Base-by-base conservation (phyloP, 1,140 invertebrate species). In the Drosophila biarmipes region DNA sequence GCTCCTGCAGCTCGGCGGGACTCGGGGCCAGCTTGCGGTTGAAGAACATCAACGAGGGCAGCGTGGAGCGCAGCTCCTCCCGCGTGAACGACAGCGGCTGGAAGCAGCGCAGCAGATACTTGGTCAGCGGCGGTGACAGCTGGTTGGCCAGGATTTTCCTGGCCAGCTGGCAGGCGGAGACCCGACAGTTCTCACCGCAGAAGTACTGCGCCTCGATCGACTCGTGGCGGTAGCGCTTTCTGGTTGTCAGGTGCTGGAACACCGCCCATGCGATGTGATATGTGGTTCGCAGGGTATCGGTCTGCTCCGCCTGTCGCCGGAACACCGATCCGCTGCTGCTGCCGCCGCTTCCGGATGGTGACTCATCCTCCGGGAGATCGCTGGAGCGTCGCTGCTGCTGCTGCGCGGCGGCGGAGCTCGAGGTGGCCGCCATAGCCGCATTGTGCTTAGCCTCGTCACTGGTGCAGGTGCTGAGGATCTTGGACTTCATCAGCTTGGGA, bases 191-290 rank as follows among this genome's bases (percentile, higher is more conserved):
- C 37, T 89, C 84, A 6, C 73, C 75, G 34, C 91, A 92, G 61
- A 92, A 91, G 63, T 73, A 84, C 40, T 91, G 81, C 54, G 80
- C 64, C 52, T 91, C 90, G 46, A 91, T 80, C 17, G 59, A 61
- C 29, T 90, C 71, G 35, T 87, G 75, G 38, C 76, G 80, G 54
- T 90, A 91, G 51, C 90, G 90, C 58, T 91, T 90, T 6, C 90
- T 62, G 15, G 82, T 89, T 10, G 82, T 78, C 52, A 86, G 14
- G 43, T 86, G 82, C 61, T 86, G 81, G 12, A 92, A 92, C 14
- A 92, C 91, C 15, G 86, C 91, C 91, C 91, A 92, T 43, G 90
- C 80, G 19, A 92, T 76, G 61, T 92, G 91, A 72, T 92, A 92
- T 52, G 85, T 89, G 37, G 79, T 87, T 31, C 82, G 73, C 64